phyloP scores from a whole-genome alignment of 1,140 invertebrate genomes.

The Drosophila cardini region DNA sequence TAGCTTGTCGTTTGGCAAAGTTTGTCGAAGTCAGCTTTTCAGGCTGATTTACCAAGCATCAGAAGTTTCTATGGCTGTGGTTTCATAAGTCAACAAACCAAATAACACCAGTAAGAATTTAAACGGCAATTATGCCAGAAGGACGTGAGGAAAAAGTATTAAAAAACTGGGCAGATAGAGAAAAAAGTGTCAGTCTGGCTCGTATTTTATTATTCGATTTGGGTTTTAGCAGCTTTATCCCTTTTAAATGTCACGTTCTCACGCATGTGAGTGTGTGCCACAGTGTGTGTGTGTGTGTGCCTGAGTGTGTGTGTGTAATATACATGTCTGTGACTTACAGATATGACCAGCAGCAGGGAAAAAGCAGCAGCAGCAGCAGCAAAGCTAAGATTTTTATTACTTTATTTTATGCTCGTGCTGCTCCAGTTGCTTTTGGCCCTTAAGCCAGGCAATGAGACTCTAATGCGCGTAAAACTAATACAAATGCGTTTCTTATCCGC shows the following conservation, averaged over 20 bases:
- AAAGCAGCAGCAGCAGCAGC: background rate
- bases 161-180: background rate
- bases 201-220: constrained; percentile 80
- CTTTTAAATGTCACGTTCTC: constrained; percentile 76
- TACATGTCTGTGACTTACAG: constrained; percentile 72
- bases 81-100: constrained; percentile 31
- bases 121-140: constrained; percentile 69
- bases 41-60: background rate
- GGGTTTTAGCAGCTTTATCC: constrained; percentile 71
- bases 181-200: constrained; percentile 50
- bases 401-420: constrained; percentile 78
- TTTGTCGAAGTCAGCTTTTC: background rate
- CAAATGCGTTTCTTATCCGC: constrained; percentile 81
- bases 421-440: constrained; percentile 48
- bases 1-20: constrained; percentile 21
- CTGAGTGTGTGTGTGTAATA: constrained; percentile 14
- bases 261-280: constrained; percentile 25
- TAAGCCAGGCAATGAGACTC: constrained; percentile 82
- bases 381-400: constrained; percentile 80
- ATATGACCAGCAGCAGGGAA: constrained; percentile 57
- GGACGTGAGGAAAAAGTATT: constrained; percentile 1
- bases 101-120: constrained; percentile 29
- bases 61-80: constrained; percentile 17
- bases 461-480: constrained; percentile 83
- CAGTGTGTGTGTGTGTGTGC: constrained; percentile 26